phyloP scores from a whole-genome alignment of 2,888 invertebrate species.

The Drosophila percnosoma region DNA sequence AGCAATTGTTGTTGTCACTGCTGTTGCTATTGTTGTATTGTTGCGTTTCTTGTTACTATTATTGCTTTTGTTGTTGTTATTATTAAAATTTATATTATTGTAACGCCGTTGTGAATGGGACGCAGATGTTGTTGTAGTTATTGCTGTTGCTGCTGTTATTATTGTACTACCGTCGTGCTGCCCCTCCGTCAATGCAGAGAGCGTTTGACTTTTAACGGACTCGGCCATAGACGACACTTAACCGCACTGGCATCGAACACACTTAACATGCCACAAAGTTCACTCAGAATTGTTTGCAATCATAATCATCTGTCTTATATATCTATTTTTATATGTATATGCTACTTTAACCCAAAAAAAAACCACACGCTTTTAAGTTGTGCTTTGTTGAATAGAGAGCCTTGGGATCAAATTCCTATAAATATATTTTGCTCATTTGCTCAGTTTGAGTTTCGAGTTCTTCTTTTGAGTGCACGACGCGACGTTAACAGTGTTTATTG shows the following conservation, averaged over 20 bases:
- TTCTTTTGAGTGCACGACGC: conserved; percentile 18
- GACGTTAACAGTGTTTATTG: conserved; percentile 22
- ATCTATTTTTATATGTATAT: conserved; percentile 1
- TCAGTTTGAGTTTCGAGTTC: neutral
- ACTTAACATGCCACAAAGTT: conserved; percentile 84
- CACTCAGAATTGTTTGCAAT: conserved; percentile 45
- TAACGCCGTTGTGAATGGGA: conserved; percentile 36
- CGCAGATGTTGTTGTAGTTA: conserved; percentile 41
- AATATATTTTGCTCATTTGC: neutral
- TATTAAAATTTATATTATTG: conserved; percentile 35
- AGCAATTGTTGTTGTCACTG: conserved; percentile 19
- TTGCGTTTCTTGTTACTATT: conserved; percentile 47
- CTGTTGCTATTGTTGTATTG: conserved; percentile 23
- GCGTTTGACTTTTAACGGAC: conserved; percentile 92
- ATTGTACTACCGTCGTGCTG: conserved; percentile 81
- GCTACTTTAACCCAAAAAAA: conserved; percentile 8
- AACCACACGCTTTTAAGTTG: conserved; percentile 10
- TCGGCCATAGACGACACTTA: conserved; percentile 96
- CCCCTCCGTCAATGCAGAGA: conserved; percentile 90
- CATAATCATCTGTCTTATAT: conserved; percentile 34
- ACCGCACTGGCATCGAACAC: conserved; percentile 87
- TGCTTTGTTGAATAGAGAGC: conserved; percentile 1
- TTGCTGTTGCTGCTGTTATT: conserved; percentile 57
- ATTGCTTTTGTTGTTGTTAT: conserved; percentile 54
- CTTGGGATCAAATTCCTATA: conserved; percentile 5